Base-by-base conservation (phyloP, 2,888 invertebrate genomes). In the Erebia aethiops region DNA sequence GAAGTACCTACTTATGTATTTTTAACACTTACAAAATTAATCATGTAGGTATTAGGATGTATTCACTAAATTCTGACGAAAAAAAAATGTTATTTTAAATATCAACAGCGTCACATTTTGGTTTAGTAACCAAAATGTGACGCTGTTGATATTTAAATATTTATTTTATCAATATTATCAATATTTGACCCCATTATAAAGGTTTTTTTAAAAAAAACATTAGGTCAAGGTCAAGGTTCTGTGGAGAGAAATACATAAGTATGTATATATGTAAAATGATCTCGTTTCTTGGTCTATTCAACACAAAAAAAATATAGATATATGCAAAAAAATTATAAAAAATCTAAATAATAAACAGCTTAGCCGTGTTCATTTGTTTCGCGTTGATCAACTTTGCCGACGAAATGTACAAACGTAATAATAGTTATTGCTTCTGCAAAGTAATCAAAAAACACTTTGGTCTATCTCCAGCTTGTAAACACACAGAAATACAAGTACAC, bases 381-480 rank as follows among this genome's bases (percentile, higher is more conserved):
- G 81, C 75, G 77, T 81, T 84, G 88, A 89, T 85, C 81, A 78
- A 89, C 91, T 91, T 90, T 87, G 90, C 91, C 82, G 80, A 80
- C 82, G 77, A 80, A 87, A 88, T 89, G 80, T 89, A 91, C 88
- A 90, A 72, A 76, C 78, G 75, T 70, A 71, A 71, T 69, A 70
- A 72, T 18, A 61, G 43, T 62, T 62, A 62, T 75, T 74, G 70
- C 71, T 72, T 70, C 51, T 83, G 90, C 91, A 92, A 91, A 92
- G 91, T 84, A 84, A 89, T 91, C 91, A 87, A 87, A 61, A 62
- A 90, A 91, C 90, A 92, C 94, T 95, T 95, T 95, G 95, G 95
- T 95, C 94, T 94, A 94, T 93, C 94, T 95, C 95, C 95, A 95
- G 95, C 95, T 94, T 94, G 81, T 80, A 80, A 82, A 86, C 85